Evolutionary conservation across 2,888 invertebrate genomes (phyloP).

Genomic region (Lasioglossum morio): DNA sequence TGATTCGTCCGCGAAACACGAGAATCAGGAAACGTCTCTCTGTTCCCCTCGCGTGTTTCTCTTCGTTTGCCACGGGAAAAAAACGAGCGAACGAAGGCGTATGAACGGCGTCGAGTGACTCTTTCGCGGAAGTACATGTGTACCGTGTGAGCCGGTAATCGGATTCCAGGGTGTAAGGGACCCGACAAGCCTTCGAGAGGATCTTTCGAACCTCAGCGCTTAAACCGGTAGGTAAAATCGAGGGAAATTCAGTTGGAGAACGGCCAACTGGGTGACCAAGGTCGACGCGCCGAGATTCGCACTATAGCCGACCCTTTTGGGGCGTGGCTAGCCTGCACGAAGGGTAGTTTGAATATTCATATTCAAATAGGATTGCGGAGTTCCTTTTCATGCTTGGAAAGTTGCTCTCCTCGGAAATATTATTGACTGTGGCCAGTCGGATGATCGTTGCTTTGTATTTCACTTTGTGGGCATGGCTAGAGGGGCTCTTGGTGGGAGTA

Average conservation of each 20-base stretch:
- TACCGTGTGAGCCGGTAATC: conserved; percentile 52
- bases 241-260: neutral
- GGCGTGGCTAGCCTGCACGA: neutral
- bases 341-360: neutral
- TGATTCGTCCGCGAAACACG: conserved; percentile 54
- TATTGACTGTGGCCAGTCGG: neutral
- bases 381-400: neutral
- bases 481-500: neutral
- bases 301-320: neutral
- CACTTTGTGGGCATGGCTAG: neutral
- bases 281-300: neutral
- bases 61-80: conserved; percentile 45
- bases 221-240: neutral
- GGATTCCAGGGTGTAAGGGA: conserved; percentile 40
- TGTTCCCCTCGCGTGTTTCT: conserved; percentile 51
- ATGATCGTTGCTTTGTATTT: neutral
- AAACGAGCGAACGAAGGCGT: conserved; percentile 37
- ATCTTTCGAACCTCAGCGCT: neutral
- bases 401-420: neutral
- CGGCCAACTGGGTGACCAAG: conserved; percentile 2
- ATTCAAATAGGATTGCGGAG: neutral
- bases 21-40: conserved; percentile 72
- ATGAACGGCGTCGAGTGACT: conserved; percentile 62
- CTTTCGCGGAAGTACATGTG: conserved; percentile 61
- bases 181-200: conserved; percentile 26